These are phyloP conservation scores for Planiliza haematocheilus DNA, from an alignment of 2,113 vertebrate species.

Conservation along the genomic window DNA sequence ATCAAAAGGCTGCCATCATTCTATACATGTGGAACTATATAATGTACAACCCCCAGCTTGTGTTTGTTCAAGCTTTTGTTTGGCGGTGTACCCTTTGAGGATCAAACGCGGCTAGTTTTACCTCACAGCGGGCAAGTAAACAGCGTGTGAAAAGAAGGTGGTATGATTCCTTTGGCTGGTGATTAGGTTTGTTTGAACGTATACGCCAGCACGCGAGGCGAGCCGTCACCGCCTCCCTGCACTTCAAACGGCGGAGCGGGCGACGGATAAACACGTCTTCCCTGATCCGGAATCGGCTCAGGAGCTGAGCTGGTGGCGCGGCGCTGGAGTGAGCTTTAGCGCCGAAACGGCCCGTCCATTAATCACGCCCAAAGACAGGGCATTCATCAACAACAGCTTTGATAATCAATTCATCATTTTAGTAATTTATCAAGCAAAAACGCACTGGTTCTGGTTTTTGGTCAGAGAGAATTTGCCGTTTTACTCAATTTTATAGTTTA, in stretches of 20 bases:
- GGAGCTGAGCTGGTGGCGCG: not conserved
- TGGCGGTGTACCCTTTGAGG: constrained; percentile 48
- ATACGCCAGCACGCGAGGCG: constrained; percentile 18
- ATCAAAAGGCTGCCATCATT: constrained; percentile 60
- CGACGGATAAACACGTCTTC: constrained; percentile 15
- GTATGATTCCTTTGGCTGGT: constrained; percentile 37
- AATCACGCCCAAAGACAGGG: not conserved
- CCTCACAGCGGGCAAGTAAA: constrained; percentile 49
- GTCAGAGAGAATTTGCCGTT: not conserved
- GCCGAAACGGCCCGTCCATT: constrained; percentile 11
- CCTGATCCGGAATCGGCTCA: not conserved
- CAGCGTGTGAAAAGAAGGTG: constrained; percentile 16
- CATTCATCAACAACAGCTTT: constrained; percentile 1
- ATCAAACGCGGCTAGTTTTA: constrained; percentile 53
- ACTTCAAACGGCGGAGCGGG: constrained; percentile 28
- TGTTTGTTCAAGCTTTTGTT: constrained; percentile 45
- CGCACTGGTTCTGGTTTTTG: not conserved
- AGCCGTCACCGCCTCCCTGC: constrained; percentile 40
- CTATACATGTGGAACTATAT: constrained; percentile 55
- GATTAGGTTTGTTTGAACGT: constrained; percentile 58
- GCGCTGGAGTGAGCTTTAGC: not conserved
- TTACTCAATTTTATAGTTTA: not conserved
- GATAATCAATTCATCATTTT: not conserved
- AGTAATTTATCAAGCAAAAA: constrained; percentile 12
- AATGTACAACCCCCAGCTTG: constrained; percentile 39